A percentile compares a stretch with the other conserved stretches of the same genome.
Evolutionary conservation across 2,888 invertebrate species (phyloP).

Genomic region (Drosophila barbarae): DNA sequence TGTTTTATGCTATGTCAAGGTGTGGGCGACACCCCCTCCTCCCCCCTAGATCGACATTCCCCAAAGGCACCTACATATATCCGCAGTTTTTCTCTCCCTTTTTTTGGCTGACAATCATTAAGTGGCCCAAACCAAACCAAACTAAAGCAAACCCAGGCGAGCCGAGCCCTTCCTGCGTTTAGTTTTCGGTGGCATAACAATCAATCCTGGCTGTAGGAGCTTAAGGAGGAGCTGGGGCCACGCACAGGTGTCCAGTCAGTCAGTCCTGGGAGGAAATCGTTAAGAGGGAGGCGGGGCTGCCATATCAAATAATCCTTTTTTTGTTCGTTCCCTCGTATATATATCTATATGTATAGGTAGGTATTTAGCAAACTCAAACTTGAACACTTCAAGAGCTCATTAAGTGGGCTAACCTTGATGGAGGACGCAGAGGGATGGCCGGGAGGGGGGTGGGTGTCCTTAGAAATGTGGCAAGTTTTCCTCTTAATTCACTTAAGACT

Average conservation of each 20-base stretch:
- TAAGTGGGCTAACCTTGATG: conserved; percentile 52
- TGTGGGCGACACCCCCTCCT: conserved; percentile 23
- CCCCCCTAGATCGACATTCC: conserved; percentile 5
- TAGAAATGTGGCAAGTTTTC: conserved; percentile 68
- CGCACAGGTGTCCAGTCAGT: conserved; percentile 43
- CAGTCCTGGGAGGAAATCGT: conserved; percentile 40
- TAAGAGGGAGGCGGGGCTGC: conserved; percentile 39
- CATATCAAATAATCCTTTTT: conserved; percentile 61
- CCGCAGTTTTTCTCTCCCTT: conserved; percentile 6
- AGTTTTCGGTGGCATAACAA: conserved; percentile 52
- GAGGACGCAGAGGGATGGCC: conserved; percentile 4
- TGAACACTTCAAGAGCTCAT: conserved; percentile 60
- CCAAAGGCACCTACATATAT: conserved; percentile 33
- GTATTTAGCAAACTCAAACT: conserved; percentile 57
- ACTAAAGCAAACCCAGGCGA: conserved; percentile 19
- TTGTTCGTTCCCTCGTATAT: conserved; percentile 5
- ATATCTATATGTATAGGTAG: conserved; percentile 1
- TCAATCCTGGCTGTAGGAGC: conserved; percentile 63
- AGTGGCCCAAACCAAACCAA: conserved; percentile 35
- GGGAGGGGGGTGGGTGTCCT: conserved; percentile 1
- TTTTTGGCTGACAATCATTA: conserved; percentile 55
- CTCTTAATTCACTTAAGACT: conserved; percentile 73
- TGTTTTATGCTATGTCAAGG: conserved; percentile 42
- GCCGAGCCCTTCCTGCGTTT: conserved; percentile 38
- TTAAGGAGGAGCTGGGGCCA: not conserved